phyloP scores from a whole-genome alignment of 2,888 invertebrate species.

The Eupithecia inturbata region DNA sequence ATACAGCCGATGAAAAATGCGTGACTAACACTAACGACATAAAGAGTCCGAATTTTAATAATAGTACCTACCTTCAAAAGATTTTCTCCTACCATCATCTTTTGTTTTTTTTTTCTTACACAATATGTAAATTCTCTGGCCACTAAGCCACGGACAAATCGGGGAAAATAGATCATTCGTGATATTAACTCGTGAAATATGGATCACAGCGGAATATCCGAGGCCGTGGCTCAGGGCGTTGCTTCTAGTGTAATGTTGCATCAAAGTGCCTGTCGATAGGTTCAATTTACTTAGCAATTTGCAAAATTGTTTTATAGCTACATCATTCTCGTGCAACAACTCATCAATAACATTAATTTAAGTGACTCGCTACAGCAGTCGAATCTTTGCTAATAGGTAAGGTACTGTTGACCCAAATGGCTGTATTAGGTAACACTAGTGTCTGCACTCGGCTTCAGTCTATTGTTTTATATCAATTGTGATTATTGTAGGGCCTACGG shows the following conservation, averaged over 20 bases:
- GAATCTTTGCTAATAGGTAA: neutral
- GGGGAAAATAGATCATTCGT: constrained; percentile 36
- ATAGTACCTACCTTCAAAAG: too few species aligned
- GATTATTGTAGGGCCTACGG: neutral
- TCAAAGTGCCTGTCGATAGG: constrained; percentile 33
- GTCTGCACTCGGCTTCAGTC: neutral
- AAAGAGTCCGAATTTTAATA: too few species aligned
- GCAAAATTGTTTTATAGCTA: constrained; percentile 31
- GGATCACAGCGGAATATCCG: constrained; percentile 46
- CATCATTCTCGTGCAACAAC: constrained; percentile 19
- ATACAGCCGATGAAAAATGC: neutral
- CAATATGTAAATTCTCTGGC: neutral
- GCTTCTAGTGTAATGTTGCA: constrained; percentile 41
- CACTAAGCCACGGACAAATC: neutral
- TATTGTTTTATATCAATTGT: neutral
- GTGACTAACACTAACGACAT: neutral
- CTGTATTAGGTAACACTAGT: neutral
- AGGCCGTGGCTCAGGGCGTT: constrained; percentile 41
- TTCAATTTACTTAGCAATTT: constrained; percentile 37
- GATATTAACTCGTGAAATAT: constrained; percentile 59
- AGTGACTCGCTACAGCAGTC: constrained; percentile 2
- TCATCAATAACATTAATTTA: constrained; percentile 22
- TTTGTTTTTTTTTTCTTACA: neutral
- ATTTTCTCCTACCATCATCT: too few species aligned
- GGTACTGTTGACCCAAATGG: neutral